Conservation (phyloP, 2,888 invertebrate genomes). For the Arge pagana region DNA sequence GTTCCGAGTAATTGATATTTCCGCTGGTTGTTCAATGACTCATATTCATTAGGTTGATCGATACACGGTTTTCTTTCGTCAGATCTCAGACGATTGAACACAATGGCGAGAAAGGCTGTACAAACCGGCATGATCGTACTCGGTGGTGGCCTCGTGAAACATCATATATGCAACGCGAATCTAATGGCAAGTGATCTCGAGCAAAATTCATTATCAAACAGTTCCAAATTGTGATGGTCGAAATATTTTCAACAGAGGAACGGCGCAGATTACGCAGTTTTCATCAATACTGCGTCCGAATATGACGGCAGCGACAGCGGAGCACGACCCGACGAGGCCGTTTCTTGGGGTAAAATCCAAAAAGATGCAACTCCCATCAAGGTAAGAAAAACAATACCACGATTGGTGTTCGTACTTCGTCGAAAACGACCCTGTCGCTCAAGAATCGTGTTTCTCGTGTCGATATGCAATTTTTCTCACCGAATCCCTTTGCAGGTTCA, state of each 20-base stretch:
- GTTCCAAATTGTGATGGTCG: background rate
- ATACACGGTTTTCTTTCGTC: slow-evolving; percentile 17
- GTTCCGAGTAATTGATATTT: background rate
- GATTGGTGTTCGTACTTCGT: background rate
- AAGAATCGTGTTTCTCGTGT: slow-evolving; percentile 21
- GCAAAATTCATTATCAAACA: too few species aligned
- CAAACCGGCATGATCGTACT: slow-evolving; percentile 96
- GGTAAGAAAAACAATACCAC: slow-evolving; percentile 52
- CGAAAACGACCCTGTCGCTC: slow-evolving; percentile 79
- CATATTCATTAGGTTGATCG: slow-evolving; percentile 1
- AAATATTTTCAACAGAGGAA: slow-evolving; percentile 69
- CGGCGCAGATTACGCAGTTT: slow-evolving; percentile 95
- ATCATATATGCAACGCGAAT: slow-evolving; percentile 99
- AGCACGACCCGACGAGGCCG: slow-evolving; percentile 96
- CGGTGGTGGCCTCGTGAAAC: slow-evolving; percentile 97
- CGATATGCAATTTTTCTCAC: too few species aligned
- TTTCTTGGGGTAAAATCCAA: slow-evolving; percentile 98
- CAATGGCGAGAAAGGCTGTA: slow-evolving; percentile 89
- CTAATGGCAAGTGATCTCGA: slow-evolving; percentile 95
- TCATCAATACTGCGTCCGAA: slow-evolving; percentile 92
- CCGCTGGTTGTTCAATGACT: background rate
- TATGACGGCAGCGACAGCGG: slow-evolving; percentile 98
- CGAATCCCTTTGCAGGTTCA: slow-evolving; percentile 67
- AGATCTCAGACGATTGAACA: slow-evolving; percentile 89
- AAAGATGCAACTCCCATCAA: slow-evolving; percentile 89